phyloP scores from a whole-genome alignment of 2,888 invertebrate species.

The Agonopterix arenella region DNA sequence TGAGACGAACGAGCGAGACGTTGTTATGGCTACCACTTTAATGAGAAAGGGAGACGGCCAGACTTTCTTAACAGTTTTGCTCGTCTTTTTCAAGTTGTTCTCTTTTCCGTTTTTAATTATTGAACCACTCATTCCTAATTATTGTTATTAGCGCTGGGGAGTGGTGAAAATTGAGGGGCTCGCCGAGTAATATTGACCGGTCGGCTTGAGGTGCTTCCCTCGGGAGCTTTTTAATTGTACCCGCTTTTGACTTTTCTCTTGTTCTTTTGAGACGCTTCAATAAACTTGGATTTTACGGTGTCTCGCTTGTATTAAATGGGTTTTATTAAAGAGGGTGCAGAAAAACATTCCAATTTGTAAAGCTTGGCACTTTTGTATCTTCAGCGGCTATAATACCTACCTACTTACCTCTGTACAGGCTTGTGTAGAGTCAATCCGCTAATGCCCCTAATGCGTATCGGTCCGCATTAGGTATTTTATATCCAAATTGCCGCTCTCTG shows the following conservation, averaged over 20 bases:
- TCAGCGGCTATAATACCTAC: neutral
- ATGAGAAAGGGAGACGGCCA: conserved; percentile 32
- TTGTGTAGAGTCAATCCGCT: conserved; percentile 52
- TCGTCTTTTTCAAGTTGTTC: conserved; percentile 66
- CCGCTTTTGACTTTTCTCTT: conserved; percentile 69
- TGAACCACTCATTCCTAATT: conserved; percentile 79
- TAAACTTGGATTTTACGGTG: conserved; percentile 67
- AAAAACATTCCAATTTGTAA: neutral
- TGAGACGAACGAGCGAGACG: conserved; percentile 45
- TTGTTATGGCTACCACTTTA: conserved; percentile 21
- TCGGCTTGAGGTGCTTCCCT: conserved; percentile 56
- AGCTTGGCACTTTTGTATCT: neutral
- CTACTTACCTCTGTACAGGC: neutral
- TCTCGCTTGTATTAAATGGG: conserved; percentile 47
- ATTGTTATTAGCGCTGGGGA: conserved; percentile 76
- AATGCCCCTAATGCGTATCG: conserved; percentile 66
- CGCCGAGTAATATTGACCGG: conserved; percentile 70
- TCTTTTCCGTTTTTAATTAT: conserved; percentile 78
- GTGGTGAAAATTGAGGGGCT: conserved; percentile 76
- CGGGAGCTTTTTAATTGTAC: conserved; percentile 72
- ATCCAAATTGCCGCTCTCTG: conserved; percentile 63
- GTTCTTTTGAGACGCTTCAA: conserved; percentile 68
- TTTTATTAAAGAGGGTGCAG: conserved; percentile 35
- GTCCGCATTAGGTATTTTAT: conserved; percentile 62
- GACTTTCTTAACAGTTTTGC: conserved; percentile 39